Percentiles rank a stretch among this genome's conserved stretches.
phyloP scores from a whole-genome alignment of 2,888 invertebrate genomes.

The Entomobrya proxima region DNA sequence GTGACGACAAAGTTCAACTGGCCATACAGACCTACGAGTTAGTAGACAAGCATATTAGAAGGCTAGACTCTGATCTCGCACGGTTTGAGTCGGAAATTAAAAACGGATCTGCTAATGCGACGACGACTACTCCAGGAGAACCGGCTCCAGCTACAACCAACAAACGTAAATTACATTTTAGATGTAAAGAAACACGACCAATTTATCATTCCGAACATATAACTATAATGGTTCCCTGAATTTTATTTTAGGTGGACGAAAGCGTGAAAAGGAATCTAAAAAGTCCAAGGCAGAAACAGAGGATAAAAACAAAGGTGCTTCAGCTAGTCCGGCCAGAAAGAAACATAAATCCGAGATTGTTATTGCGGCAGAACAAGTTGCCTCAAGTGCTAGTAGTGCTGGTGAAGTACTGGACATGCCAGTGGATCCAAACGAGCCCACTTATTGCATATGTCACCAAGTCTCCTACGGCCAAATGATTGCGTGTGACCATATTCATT shows the following conservation, averaged over 20 bases:
- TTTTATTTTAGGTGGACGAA: slow-evolving; percentile 72
- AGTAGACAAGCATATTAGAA: slow-evolving; percentile 94
- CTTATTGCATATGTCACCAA: too few species aligned
- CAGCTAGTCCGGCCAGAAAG: slow-evolving; percentile 73
- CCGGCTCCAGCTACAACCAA: slow-evolving; percentile 68
- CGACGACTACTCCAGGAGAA: slow-evolving; percentile 74
- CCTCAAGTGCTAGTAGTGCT: slow-evolving; percentile 81
- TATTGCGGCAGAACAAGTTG: slow-evolving; percentile 77
- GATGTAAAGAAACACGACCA: too few species aligned
- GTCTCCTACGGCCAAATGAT: too few species aligned
- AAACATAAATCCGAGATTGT: slow-evolving; percentile 75
- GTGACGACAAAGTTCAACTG: slow-evolving; percentile 97
- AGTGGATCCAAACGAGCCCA: slow-evolving; percentile 96
- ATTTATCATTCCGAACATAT: too few species aligned
- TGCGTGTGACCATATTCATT: too few species aligned
- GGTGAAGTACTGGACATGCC: slow-evolving; percentile 85
- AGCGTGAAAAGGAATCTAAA: slow-evolving; percentile 75
- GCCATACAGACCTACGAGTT: slow-evolving; percentile 99
- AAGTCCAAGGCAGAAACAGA: slow-evolving; percentile 73
- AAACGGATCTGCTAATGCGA: slow-evolving; percentile 81
- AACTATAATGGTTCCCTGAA: too few species aligned
- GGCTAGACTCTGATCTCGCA: slow-evolving; percentile 96
- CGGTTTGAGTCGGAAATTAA: slow-evolving; percentile 98
- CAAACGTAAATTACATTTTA: slow-evolving; percentile 73
- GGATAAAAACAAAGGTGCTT: slow-evolving; percentile 70